Evolutionary conservation across 2,797 vertebrate species (phyloP).

Genomic region (Natrix natrix): DNA sequence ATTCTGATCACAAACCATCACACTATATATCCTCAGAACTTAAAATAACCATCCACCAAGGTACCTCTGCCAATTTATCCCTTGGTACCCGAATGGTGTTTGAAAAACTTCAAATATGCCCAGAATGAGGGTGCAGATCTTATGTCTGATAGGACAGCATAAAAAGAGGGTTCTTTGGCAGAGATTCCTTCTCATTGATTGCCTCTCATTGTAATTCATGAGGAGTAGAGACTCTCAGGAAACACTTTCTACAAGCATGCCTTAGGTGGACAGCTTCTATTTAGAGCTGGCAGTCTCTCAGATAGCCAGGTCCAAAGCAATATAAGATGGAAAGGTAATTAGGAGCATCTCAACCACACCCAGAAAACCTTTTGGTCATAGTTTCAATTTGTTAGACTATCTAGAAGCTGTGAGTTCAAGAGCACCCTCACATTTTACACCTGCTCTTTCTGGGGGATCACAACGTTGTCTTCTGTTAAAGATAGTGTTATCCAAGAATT

Average conservation of each 20-base stretch:
- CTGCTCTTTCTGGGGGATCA: background rate
- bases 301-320: background rate
- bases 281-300: background rate
- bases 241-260: background rate
- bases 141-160: background rate
- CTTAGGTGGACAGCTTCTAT: background rate
- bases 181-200: background rate
- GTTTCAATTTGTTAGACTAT: background rate
- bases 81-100: background rate
- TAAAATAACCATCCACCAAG: background rate
- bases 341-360: background rate
- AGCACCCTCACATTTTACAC: background rate
- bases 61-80: background rate
- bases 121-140: background rate
- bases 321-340: background rate
- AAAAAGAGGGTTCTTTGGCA: background rate
- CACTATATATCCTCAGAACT: background rate
- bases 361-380: background rate
- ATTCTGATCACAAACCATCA: background rate
- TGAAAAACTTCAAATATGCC: background rate
- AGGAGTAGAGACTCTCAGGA: background rate
- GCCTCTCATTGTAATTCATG: background rate
- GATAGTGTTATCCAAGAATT: background rate
- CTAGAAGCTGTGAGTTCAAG: background rate
- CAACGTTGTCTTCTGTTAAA: background rate